Conservation (phyloP, 2,113 vertebrate genomes). For the Cryptomyrus ogoouensis region DNA sequence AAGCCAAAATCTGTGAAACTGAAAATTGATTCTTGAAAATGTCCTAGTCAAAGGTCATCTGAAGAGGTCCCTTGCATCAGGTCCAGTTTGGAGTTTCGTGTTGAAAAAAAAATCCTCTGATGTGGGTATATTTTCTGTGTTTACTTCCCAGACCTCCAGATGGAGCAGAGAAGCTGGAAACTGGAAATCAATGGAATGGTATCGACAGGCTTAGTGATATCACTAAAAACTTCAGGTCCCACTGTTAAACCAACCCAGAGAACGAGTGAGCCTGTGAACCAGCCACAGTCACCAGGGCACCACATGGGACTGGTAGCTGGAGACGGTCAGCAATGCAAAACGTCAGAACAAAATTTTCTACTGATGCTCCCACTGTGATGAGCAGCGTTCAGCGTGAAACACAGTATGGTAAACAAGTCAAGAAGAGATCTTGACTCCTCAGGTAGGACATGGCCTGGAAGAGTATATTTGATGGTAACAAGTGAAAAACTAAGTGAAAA, state of each 20-base stretch:
- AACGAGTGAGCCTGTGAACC: not conserved
- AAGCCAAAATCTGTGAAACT: not conserved
- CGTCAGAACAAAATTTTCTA: not conserved
- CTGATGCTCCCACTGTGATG: not conserved
- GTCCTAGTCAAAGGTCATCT: not conserved
- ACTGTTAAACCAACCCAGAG: not conserved
- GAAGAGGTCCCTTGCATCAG: not conserved
- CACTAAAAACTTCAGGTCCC: not conserved
- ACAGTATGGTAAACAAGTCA: not conserved
- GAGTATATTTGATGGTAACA: not conserved
- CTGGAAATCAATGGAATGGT: not conserved
- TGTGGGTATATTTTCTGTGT: not conserved
- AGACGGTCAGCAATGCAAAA: not conserved
- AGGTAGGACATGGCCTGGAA: not conserved
- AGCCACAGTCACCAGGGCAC: not conserved
- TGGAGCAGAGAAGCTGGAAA: not conserved
- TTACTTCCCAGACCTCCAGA: not conserved
- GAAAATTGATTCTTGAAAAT: not conserved
- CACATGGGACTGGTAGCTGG: not conserved
- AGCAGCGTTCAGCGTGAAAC: not conserved
- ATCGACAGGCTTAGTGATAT: not conserved
- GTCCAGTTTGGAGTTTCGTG: not conserved
- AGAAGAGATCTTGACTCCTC: not conserved
- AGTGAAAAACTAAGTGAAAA: not conserved
- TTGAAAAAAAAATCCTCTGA: not conserved